These are phyloP conservation scores for Probaryconus sp. DNA, from an alignment of 1,140 invertebrate genomes.

Conservation along the genomic window DNA sequence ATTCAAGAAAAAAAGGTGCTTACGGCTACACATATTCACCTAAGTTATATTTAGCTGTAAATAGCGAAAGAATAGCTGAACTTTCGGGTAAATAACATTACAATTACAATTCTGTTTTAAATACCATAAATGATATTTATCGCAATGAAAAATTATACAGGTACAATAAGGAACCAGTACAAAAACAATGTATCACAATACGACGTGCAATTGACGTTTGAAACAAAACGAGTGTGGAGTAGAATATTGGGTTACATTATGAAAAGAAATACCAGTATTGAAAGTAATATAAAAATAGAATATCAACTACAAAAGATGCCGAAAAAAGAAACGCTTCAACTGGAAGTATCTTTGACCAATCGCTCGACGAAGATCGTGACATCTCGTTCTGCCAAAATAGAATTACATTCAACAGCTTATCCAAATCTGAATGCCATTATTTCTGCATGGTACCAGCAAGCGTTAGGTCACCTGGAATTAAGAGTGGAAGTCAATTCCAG, in stretches of 20 bases:
- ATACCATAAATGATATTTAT: slow-evolving; percentile 3
- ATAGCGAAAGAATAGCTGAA: slow-evolving; percentile 82
- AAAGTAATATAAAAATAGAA: slow-evolving; percentile 81
- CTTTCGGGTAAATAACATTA: slow-evolving; percentile 83
- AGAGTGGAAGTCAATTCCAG: slow-evolving; percentile 78
- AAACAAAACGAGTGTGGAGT: slow-evolving; percentile 84
- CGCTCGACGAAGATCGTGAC: slow-evolving; percentile 81
- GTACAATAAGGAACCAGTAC: slow-evolving; percentile 77
- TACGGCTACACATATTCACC: slow-evolving; percentile 83
- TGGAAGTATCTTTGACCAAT: slow-evolving; percentile 83
- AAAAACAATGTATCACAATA: slow-evolving; percentile 85
- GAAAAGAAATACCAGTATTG: slow-evolving; percentile 77
- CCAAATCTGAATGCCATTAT: slow-evolving; percentile 85
- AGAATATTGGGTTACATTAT: slow-evolving; percentile 84
- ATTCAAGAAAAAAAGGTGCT: slow-evolving; percentile 77
- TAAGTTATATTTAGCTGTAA: slow-evolving; percentile 82
- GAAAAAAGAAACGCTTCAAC: slow-evolving; percentile 83
- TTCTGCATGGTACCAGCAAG: slow-evolving; percentile 81
- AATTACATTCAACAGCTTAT: slow-evolving; percentile 85
- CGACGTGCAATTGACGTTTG: slow-evolving; percentile 83
- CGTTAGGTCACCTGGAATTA: slow-evolving; percentile 79
- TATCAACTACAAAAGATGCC: slow-evolving; percentile 82
- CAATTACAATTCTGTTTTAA: neutral
- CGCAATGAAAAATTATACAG: no score
- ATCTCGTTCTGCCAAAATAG: slow-evolving; percentile 80